Conservation (phyloP, 1,140 invertebrate genomes). For the Tetramorium alpestre region DNA sequence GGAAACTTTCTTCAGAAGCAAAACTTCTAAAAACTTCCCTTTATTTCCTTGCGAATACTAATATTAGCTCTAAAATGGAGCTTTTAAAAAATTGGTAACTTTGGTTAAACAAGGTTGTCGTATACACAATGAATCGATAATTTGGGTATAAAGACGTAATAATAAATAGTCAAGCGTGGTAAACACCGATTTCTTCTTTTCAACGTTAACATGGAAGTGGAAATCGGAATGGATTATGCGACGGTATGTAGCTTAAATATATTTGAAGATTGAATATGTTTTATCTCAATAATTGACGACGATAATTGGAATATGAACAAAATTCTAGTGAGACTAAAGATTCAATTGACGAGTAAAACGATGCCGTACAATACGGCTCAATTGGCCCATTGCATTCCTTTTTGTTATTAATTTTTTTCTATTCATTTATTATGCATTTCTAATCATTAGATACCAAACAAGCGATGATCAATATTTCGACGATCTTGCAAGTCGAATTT, state of each 20-base stretch:
- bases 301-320: conserved; percentile 64
- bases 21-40: conserved; percentile 5
- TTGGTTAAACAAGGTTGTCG: conserved; percentile 19
- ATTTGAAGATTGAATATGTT: conserved; percentile 7
- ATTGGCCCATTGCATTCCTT: conserved; percentile 58
- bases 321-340: conserved; percentile 66
- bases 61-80: not conserved
- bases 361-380: conserved; percentile 19
- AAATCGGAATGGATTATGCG: conserved; percentile 27
- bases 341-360: conserved; percentile 78
- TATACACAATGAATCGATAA: not conserved
- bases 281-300: conserved; percentile 77
- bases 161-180: conserved; percentile 31
- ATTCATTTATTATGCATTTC: not conserved
- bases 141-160: not conserved
- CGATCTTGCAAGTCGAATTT: conserved; percentile 67
- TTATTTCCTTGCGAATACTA: not conserved
- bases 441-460: conserved; percentile 12
- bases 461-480: not conserved
- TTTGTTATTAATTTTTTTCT: conserved; percentile 34
- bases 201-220: not conserved
- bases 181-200: conserved; percentile 32
- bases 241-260: not conserved
- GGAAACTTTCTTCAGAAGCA: not conserved
- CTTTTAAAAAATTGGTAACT: conserved; percentile 45